A percentile compares a stretch with the other conserved stretches of the same genome.
Evolutionary conservation across 2,888 invertebrate species (phyloP).

Genomic region (Schizaphis graminum): DNA sequence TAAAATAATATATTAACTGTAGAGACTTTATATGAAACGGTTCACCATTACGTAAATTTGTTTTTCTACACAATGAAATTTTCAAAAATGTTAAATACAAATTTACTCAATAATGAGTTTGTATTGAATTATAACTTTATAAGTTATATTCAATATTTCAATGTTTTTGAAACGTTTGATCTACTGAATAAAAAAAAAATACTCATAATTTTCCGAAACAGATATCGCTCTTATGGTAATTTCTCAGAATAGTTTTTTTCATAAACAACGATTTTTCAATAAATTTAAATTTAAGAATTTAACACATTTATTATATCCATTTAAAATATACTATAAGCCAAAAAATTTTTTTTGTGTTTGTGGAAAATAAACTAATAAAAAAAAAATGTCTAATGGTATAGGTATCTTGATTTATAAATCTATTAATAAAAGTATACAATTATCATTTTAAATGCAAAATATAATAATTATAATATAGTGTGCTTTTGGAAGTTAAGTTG

Average conservation of each 20-base stretch:
- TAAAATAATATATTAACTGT: background rate
- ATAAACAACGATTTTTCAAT: background rate
- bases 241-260: background rate
- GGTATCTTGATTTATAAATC: background rate
- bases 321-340: background rate
- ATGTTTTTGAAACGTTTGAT: background rate
- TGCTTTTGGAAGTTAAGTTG: background rate
- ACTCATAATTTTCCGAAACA: background rate
- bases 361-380: background rate
- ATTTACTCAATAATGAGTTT: background rate
- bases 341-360: background rate
- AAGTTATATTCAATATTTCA: background rate
- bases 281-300: background rate
- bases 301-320: background rate
- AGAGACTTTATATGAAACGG: background rate
- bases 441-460: too few relatives aligned
- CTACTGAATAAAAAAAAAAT: background rate
- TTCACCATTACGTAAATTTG: background rate
- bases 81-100: background rate
- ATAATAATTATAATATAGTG: background rate
- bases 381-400: background rate
- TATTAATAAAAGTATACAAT: background rate
- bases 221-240: background rate
- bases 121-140: background rate
- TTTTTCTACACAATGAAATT: background rate